Evolutionary conservation across 2,113 vertebrate genomes (phyloP).

Genomic region (Sinosuthora webbiana): DNA sequence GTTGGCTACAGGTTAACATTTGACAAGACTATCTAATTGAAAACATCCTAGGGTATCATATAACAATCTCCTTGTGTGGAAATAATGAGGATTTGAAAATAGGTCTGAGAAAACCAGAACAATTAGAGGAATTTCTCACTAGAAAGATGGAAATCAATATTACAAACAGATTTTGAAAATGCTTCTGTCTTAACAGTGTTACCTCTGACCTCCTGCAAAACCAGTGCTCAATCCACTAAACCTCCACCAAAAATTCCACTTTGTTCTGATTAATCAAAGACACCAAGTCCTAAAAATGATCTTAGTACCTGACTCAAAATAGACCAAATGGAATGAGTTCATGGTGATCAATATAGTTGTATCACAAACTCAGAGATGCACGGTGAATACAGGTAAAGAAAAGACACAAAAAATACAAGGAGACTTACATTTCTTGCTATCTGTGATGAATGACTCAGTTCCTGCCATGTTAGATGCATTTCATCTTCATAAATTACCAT

Average conservation of each 20-base stretch:
- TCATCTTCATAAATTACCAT: constrained; percentile 10
- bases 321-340: rapidly evolving
- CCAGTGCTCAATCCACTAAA: not conserved
- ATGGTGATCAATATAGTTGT: not conserved
- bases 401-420: not conserved
- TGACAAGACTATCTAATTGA: not conserved
- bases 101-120: not conserved
- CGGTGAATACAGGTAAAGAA: not conserved
- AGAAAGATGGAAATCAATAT: not conserved
- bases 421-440: not conserved
- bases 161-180: not conserved
- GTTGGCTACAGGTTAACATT: not conserved
- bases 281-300: not conserved
- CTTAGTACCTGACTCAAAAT: not conserved
- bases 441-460: not conserved
- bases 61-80: not conserved
- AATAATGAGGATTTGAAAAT: not conserved
- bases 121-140: not conserved
- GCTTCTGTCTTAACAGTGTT: not conserved
- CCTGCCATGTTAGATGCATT: not conserved
- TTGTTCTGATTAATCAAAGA: not conserved
- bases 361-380: not conserved
- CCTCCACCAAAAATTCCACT: not conserved
- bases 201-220: not conserved
- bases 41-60: not conserved